Conservation (phyloP, 2,113 vertebrate genomes). For the Triplophysa rosa region DNA sequence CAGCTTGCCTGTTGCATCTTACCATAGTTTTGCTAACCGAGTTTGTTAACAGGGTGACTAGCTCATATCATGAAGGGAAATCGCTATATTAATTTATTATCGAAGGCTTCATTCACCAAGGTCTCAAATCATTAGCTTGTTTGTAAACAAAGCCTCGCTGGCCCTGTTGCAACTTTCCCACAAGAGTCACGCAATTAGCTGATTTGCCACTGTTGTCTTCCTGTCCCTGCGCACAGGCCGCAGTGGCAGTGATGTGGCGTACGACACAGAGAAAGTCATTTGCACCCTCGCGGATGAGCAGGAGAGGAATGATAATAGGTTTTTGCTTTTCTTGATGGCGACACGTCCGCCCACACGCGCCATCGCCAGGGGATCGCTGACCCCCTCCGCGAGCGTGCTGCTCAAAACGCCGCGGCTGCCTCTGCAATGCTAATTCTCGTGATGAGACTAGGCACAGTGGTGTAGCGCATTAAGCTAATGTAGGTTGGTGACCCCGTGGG, state of each 20-base stretch:
- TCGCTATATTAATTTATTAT: constrained; percentile 9
- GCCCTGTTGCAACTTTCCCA: not conserved
- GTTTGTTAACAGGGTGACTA: not conserved
- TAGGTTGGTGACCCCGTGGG: constrained; percentile 52
- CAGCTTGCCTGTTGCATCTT: not conserved
- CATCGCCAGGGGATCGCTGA: constrained; percentile 33
- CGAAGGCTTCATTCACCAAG: constrained; percentile 3
- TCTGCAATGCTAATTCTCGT: constrained; percentile 47
- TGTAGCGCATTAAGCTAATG: constrained; percentile 55
- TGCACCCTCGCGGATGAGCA: constrained; percentile 14
- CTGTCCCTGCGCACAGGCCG: not conserved
- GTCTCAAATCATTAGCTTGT: constrained; percentile 37
- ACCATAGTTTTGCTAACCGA: not conserved
- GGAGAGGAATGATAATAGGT: constrained; percentile 49
- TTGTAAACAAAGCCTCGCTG: constrained; percentile 21
- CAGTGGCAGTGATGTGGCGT: not conserved
- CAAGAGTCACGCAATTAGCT: constrained; percentile 21
- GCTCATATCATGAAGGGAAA: not conserved
- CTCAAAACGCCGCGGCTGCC: not conserved
- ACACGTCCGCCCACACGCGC: constrained; percentile 18
- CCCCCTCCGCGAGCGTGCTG: constrained; percentile 3
- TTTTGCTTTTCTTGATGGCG: constrained; percentile 27
- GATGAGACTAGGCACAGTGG: constrained; percentile 46
- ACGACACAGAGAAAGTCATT: constrained; percentile 49
- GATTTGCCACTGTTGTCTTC: constrained; percentile 24